Percentiles rank a stretch among this genome's conserved stretches.
These are phyloP conservation scores for Epirrhoe tristata DNA, from an alignment of 2,888 invertebrate species.

Conservation along the genomic window DNA sequence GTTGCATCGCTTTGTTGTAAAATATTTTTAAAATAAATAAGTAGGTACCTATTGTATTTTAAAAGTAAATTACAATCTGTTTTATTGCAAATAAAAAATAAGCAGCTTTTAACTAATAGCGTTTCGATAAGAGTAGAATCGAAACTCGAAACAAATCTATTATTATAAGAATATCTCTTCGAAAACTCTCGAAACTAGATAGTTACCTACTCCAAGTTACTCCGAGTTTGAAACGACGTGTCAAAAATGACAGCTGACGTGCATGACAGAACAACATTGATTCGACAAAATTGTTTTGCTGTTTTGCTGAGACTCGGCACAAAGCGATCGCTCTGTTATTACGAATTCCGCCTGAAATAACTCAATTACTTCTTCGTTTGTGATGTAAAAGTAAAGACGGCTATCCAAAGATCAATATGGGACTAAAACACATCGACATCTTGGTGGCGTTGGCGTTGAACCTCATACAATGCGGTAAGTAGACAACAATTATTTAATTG, in stretches of 20 bases:
- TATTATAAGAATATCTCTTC: too few relatives aligned
- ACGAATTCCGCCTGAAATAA: constrained; percentile 53
- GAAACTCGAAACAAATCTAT: too few relatives aligned
- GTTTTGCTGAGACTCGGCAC: constrained; percentile 49
- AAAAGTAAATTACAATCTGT: not conserved
- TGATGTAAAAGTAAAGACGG: constrained; percentile 65
- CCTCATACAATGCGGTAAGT: constrained; percentile 76
- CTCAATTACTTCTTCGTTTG: constrained; percentile 54
- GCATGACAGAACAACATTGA: constrained; percentile 46
- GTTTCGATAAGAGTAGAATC: not conserved
- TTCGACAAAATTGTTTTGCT: constrained; percentile 59
- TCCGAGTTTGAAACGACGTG: constrained; percentile 13
- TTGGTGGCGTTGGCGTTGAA: constrained; percentile 66
- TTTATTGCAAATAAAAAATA: not conserved
- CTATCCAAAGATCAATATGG: constrained; percentile 58
- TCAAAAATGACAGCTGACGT: constrained; percentile 30
- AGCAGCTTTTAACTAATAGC: too few relatives aligned
- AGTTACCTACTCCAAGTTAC: too few relatives aligned
- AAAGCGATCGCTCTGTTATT: constrained; percentile 54
- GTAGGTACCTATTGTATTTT: not conserved
- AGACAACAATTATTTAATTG: constrained; percentile 82
- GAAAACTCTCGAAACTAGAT: too few relatives aligned
- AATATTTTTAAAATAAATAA: not conserved
- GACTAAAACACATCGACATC: constrained; percentile 61
- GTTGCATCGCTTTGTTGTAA: not conserved